Conservation (phyloP, 2,888 invertebrate genomes). For the Scaptomyza reducta region DNA sequence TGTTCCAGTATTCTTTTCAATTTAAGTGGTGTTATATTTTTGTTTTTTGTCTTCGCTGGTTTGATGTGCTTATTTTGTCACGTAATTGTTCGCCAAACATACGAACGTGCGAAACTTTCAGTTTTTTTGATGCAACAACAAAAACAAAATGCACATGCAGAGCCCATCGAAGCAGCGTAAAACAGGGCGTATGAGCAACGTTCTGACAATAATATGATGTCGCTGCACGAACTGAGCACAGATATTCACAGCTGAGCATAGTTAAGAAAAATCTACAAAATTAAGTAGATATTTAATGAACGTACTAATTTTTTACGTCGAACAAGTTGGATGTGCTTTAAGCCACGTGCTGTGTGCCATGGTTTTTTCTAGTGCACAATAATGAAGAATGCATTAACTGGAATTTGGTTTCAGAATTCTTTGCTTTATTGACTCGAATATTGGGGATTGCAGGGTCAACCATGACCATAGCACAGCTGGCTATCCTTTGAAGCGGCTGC, state of each 20-base stretch:
- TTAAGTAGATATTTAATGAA: conserved; percentile 25
- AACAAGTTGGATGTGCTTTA: too few relatives aligned
- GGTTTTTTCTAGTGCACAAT: background rate
- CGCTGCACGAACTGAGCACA: conserved; percentile 27
- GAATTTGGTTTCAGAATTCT: background rate
- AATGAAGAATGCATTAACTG: conserved; percentile 6
- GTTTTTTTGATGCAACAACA: conserved; percentile 18
- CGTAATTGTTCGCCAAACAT: conserved; percentile 63
- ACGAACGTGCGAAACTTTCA: conserved; percentile 59
- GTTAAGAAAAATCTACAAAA: conserved; percentile 14
- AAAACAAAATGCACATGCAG: conserved; percentile 13
- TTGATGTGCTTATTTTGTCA: conserved; percentile 60
- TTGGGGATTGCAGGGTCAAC: too few relatives aligned
- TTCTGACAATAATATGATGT: conserved; percentile 27
- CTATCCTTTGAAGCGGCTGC: conserved; percentile 15
- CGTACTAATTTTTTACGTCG: conserved; percentile 1
- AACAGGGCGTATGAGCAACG: conserved; percentile 40
- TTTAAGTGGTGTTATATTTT: background rate
- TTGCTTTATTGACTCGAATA: too few relatives aligned
- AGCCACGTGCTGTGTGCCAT: background rate
- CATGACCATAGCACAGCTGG: conserved; percentile 19
- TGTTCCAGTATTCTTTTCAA: conserved; percentile 13
- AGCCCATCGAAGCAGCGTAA: conserved; percentile 5
- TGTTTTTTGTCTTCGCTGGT: conserved; percentile 18
- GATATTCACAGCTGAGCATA: conserved; percentile 17